These are phyloP conservation scores for Sericinus montela DNA, from an alignment of 2,888 invertebrate genomes.

Conservation along the genomic window DNA sequence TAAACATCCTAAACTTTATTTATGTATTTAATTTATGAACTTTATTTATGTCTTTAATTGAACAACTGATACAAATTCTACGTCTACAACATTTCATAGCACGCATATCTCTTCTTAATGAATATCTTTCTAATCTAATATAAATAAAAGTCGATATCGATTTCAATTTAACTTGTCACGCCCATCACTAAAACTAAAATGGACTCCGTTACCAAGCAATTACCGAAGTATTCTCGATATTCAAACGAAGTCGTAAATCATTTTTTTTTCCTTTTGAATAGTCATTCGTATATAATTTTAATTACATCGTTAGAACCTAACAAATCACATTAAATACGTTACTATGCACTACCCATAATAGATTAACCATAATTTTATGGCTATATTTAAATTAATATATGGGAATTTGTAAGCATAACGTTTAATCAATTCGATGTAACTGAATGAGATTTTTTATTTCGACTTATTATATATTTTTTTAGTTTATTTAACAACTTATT, in stretches of 20 bases:
- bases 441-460: too few species aligned
- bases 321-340: conserved; percentile 1
- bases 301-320: conserved; percentile 5
- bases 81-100: too few species aligned
- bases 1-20: too few species aligned
- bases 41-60: too few species aligned
- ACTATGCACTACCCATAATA: not conserved
- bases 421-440: too few species aligned
- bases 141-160: not conserved
- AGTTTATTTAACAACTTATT: too few species aligned
- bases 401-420: too few species aligned
- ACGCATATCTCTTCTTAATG: too few species aligned
- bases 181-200: conserved; percentile 3
- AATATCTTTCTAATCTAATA: too few species aligned
- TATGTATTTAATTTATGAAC: too few species aligned
- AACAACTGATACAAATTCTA: too few species aligned
- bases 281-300: conserved; percentile 1
- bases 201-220: conserved; percentile 13
- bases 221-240: conserved; percentile 12
- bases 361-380: conserved; percentile 4
- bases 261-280: not conserved
- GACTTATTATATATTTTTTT: too few species aligned
- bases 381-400: conserved; percentile 3
- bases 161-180: not conserved
- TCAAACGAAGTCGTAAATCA: conserved; percentile 12